phyloP scores from a whole-genome alignment of 1,140 invertebrate species.

The Polypedilum pembai region DNA sequence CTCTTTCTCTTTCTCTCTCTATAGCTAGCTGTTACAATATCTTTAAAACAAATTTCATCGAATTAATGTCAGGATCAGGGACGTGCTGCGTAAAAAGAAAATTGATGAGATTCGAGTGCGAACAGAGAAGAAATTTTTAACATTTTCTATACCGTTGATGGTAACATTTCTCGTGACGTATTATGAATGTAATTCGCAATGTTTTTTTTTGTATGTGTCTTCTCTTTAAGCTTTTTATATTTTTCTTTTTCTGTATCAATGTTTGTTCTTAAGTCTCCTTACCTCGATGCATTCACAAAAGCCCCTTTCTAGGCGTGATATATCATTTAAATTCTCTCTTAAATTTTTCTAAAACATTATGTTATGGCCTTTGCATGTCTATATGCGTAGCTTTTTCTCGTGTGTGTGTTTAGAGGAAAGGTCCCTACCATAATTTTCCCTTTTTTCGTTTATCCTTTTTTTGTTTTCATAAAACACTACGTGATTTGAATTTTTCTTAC shows the following conservation, averaged over 20 bases:
- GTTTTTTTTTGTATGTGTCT: neutral
- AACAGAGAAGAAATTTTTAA: neutral
- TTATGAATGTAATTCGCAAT: conserved; percentile 3
- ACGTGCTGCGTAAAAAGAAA: conserved; percentile 5
- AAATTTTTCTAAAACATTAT: neutral
- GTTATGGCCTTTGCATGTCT: neutral
- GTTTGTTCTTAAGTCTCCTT: neutral
- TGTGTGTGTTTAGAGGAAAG: neutral
- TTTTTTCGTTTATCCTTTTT: conserved; percentile 19
- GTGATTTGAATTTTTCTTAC: conserved; percentile 3
- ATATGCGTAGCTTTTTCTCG: neutral
- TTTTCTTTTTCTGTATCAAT: neutral
- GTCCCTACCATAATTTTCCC: conserved; percentile 11
- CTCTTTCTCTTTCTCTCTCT: neutral
- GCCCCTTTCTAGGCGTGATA: neutral
- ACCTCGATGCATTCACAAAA: neutral
- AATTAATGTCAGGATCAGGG: conserved; percentile 12
- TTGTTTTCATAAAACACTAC: conserved; percentile 12
- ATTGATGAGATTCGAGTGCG: neutral
- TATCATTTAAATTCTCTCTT: neutral
- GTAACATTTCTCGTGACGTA: neutral
- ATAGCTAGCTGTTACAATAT: neutral
- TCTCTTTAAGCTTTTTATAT: neutral
- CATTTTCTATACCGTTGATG: neutral
- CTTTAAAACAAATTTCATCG: conserved; percentile 18